A percentile compares a stretch with the other conserved stretches of the same genome.
These are phyloP conservation scores for Erebia aethiops DNA, from an alignment of 2,888 invertebrate genomes.

Conservation along the genomic window DNA sequence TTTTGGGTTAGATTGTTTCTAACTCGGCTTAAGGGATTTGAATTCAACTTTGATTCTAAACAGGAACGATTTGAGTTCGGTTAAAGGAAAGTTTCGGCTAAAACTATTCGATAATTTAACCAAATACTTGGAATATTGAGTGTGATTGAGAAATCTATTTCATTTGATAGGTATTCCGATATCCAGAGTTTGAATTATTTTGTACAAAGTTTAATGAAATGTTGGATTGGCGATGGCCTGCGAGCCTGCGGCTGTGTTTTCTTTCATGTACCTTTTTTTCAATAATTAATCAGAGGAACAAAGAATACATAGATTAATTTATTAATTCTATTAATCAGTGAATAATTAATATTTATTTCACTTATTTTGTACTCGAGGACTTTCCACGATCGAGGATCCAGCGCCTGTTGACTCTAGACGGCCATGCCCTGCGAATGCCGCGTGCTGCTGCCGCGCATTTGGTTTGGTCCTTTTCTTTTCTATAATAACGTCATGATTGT, in stretches of 20 bases:
- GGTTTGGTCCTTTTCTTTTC: too few species aligned
- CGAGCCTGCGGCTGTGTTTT: not conserved
- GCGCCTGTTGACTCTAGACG: too few species aligned
- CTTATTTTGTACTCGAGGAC: too few species aligned
- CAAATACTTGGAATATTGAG: slow-evolving; percentile 21
- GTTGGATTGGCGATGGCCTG: not conserved
- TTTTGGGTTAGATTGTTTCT: slow-evolving; percentile 48
- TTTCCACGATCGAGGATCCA: too few species aligned
- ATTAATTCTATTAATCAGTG: too few species aligned
- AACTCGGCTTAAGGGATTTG: slow-evolving; percentile 77
- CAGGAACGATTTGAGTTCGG: slow-evolving; percentile 68
- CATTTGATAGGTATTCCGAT: slow-evolving; percentile 2
- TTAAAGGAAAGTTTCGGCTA: slow-evolving; percentile 62
- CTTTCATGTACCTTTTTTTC: not conserved
- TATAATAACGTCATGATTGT: too few species aligned
- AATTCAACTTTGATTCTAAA: slow-evolving; percentile 75
- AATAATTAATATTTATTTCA: too few species aligned
- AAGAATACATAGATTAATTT: too few species aligned
- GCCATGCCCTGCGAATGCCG: too few species aligned
- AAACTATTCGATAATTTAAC: slow-evolving; percentile 57
- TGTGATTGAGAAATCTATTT: slow-evolving; percentile 11
- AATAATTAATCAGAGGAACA: not conserved
- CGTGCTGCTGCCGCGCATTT: too few species aligned
- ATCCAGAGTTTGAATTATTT: slow-evolving; percentile 7
- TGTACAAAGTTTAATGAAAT: slow-evolving; percentile 6